A percentile compares a stretch with the other conserved stretches of the same genome.
phyloP scores from a whole-genome alignment of 1,140 invertebrate species.

The Drosophila lacteicornis region DNA sequence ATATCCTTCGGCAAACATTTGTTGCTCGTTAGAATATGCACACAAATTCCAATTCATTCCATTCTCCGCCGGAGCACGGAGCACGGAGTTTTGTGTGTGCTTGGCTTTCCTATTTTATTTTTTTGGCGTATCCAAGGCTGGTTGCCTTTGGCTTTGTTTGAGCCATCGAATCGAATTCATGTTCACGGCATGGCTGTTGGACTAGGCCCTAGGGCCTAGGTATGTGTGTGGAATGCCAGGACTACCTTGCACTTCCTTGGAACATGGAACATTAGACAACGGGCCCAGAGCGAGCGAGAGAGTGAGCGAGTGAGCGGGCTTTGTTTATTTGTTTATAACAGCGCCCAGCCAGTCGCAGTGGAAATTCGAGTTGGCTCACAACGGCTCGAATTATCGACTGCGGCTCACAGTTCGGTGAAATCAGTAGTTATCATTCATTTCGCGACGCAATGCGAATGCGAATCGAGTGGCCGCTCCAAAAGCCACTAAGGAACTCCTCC shows the following conservation, averaged over 20 bases:
- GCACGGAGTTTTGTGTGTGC: slow-evolving; percentile 3
- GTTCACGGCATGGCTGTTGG: slow-evolving; percentile 43
- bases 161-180: slow-evolving; percentile 60
- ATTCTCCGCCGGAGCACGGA: slow-evolving; percentile 2
- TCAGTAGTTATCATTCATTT: slow-evolving; percentile 42
- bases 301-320: slow-evolving; percentile 18
- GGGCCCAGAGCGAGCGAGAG: background rate
- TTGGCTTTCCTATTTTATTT: slow-evolving; percentile 8
- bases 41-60: slow-evolving; percentile 14
- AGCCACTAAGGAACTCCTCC: slow-evolving; percentile 2
- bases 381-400: slow-evolving; percentile 49
- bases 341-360: slow-evolving; percentile 53
- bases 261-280: slow-evolving; percentile 54
- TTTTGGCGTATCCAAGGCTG: slow-evolving; percentile 63
- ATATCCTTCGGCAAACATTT: slow-evolving; percentile 41
- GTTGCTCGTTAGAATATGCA: slow-evolving; percentile 45
- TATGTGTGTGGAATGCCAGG: slow-evolving; percentile 48
- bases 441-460: slow-evolving; percentile 47
- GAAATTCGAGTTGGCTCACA: slow-evolving; percentile 55
- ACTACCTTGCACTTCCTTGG: slow-evolving; percentile 62
- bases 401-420: slow-evolving; percentile 37
- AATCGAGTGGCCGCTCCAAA: slow-evolving; percentile 15
- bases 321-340: slow-evolving; percentile 76
- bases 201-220: background rate
- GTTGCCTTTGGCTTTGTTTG: slow-evolving; percentile 58